Percentiles rank a stretch among this genome's conserved stretches.
phyloP scores from a whole-genome alignment of 1,140 invertebrate species.

The Drosophila seguyi region DNA sequence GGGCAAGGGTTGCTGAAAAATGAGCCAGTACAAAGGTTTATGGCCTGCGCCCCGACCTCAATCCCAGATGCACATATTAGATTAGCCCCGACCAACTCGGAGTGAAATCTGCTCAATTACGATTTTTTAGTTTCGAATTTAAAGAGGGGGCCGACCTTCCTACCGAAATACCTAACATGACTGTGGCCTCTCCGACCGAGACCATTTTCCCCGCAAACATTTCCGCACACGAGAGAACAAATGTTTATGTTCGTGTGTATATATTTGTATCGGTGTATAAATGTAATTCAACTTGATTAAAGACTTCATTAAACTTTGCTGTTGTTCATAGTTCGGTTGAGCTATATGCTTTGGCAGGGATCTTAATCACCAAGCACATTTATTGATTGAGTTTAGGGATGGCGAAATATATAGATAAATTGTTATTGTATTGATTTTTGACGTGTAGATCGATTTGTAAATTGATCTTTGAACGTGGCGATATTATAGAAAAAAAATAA shows the following conservation, averaged over 20 bases:
- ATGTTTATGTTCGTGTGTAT: neutral
- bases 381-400: neutral
- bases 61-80: constrained; percentile 65
- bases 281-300: constrained; percentile 69
- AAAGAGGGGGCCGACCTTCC: neutral
- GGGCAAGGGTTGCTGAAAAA: constrained; percentile 53
- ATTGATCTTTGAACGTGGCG: neutral
- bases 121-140: constrained; percentile 22
- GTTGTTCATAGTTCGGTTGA: constrained; percentile 36
- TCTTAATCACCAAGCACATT: neutral
- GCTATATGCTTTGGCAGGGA: neutral
- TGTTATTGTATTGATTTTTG: neutral
- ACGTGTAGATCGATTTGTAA: too few relatives aligned
- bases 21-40: constrained; percentile 49
- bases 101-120: constrained; percentile 18
- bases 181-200: constrained; percentile 38
- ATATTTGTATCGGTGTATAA: neutral
- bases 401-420: neutral
- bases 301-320: constrained; percentile 70
- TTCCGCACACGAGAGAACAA: neutral
- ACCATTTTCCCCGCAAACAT: constrained; percentile 23
- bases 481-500: too few relatives aligned
- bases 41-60: neutral
- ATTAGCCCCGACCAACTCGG: constrained; percentile 37
- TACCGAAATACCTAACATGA: constrained; percentile 33